phyloP scores from a whole-genome alignment of 1,140 invertebrate species.

The Calephelis virginiensis region DNA sequence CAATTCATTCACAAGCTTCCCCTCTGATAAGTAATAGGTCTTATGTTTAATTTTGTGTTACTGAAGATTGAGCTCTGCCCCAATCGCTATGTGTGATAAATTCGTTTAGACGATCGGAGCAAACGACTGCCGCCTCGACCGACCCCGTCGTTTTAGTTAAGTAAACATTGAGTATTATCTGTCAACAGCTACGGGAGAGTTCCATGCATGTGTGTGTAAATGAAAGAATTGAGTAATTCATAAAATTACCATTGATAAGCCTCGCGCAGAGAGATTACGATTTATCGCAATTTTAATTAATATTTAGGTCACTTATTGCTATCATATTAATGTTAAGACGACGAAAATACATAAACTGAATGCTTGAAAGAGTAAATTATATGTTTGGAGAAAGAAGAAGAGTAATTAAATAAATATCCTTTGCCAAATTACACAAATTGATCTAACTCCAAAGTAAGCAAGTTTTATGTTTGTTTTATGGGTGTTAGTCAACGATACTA shows the following conservation, averaged over 20 bases:
- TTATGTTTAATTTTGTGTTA: slow-evolving; percentile 42
- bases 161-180: slow-evolving; percentile 78
- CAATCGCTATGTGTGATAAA: slow-evolving; percentile 39
- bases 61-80: slow-evolving; percentile 56
- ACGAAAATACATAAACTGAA: neutral
- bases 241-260: slow-evolving; percentile 58
- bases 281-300: slow-evolving; percentile 46
- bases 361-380: too few species aligned
- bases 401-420: too few species aligned
- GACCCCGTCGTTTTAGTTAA: slow-evolving; percentile 73
- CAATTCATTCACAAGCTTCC: slow-evolving; percentile 72
- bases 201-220: slow-evolving; percentile 47
- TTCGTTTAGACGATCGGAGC: slow-evolving; percentile 34
- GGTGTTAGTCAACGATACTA: too few species aligned
- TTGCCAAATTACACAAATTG: too few species aligned
- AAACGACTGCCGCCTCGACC: slow-evolving; percentile 44
- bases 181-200: slow-evolving; percentile 61
- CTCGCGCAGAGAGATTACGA: slow-evolving; percentile 30
- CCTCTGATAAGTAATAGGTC: slow-evolving; percentile 49
- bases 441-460: too few species aligned
- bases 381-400: too few species aligned
- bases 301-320: slow-evolving; percentile 47
- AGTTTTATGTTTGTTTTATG: too few species aligned
- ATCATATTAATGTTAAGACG: neutral
- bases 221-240: slow-evolving; percentile 70